A percentile compares a stretch with the other conserved stretches of the same genome.
These are phyloP conservation scores for Puntigrus tetrazona DNA, from an alignment of 2,113 vertebrate species.

Conservation along the genomic window DNA sequence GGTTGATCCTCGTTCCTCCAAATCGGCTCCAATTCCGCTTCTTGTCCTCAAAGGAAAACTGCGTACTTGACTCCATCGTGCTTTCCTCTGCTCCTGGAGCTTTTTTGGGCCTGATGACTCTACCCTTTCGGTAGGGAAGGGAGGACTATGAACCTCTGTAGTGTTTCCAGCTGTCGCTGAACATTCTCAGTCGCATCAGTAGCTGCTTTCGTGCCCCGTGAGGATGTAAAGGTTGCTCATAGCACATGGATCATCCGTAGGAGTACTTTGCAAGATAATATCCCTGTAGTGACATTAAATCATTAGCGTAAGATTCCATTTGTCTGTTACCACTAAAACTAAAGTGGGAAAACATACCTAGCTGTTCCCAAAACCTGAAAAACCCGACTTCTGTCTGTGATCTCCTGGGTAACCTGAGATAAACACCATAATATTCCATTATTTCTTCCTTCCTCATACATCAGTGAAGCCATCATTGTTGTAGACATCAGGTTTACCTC, in stretches of 20 bases:
- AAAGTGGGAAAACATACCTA: slow-evolving; percentile 64
- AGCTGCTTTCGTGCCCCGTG: slow-evolving; percentile 79
- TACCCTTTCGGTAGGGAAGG: neutral
- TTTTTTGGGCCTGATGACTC: neutral
- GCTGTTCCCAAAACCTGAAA: slow-evolving; percentile 78
- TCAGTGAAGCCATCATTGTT: neutral
- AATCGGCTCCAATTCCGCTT: neutral
- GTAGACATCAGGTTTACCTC: slow-evolving; percentile 65
- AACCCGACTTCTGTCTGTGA: slow-evolving; percentile 74
- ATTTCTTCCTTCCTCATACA: neutral
- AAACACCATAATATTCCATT: neutral
- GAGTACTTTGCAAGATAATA: slow-evolving; percentile 79
- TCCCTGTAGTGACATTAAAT: slow-evolving; percentile 64
- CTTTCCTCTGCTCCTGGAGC: neutral
- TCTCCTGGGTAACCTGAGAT: slow-evolving; percentile 80
- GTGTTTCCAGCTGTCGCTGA: neutral
- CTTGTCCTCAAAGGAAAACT: neutral
- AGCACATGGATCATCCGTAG: slow-evolving; percentile 71
- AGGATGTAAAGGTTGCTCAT: slow-evolving; percentile 81
- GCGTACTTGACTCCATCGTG: neutral
- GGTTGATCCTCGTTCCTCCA: neutral
- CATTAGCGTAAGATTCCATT: neutral
- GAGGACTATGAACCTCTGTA: neutral
- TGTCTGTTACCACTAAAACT: neutral
- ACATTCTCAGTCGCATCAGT: slow-evolving; percentile 55